These are phyloP conservation scores for Hypsibius dujardini DNA, from an alignment of 1,140 invertebrate genomes.

Conservation along the genomic window DNA sequence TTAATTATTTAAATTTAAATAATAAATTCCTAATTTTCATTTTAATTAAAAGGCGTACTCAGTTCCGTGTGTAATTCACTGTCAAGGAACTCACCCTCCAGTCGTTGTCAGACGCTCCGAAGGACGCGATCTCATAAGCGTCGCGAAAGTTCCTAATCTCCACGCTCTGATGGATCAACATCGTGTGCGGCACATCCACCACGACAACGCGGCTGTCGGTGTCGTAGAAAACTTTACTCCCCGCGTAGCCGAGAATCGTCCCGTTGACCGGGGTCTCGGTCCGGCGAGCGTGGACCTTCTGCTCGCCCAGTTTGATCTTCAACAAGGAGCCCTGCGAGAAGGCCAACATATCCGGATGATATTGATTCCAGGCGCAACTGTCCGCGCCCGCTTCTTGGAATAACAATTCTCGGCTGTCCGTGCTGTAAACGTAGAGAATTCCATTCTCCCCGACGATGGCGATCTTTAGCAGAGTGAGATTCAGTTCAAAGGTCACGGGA, in stretches of 20 bases:
- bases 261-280: slow-evolving; percentile 5
- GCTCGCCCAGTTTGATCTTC: slow-evolving; percentile 11
- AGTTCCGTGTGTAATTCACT: too few species aligned
- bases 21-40: too few species aligned
- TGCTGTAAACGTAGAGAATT: not conserved
- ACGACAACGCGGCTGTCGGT: not conserved
- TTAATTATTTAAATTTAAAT: too few species aligned
- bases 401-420: not conserved
- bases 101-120: slow-evolving; percentile 3
- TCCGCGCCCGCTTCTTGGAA: slow-evolving; percentile 10
- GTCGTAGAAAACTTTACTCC: slow-evolving; percentile 13
- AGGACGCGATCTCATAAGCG: not conserved
- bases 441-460: slow-evolving; percentile 4
- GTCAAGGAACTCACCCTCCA: not conserved
- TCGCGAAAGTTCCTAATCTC: not conserved
- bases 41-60: too few species aligned
- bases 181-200: slow-evolving; percentile 9
- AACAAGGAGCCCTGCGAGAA: not conserved
- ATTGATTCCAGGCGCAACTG: slow-evolving; percentile 8
- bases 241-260: slow-evolving; percentile 2
- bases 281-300: not conserved
- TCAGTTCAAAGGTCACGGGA: not conserved
- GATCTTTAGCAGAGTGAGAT: not conserved
- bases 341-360: slow-evolving; percentile 12
- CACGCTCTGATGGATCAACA: slow-evolving; percentile 15